These are phyloP conservation scores for Neoarius graeffei DNA, from an alignment of 2,113 vertebrate species.

Conservation along the genomic window DNA sequence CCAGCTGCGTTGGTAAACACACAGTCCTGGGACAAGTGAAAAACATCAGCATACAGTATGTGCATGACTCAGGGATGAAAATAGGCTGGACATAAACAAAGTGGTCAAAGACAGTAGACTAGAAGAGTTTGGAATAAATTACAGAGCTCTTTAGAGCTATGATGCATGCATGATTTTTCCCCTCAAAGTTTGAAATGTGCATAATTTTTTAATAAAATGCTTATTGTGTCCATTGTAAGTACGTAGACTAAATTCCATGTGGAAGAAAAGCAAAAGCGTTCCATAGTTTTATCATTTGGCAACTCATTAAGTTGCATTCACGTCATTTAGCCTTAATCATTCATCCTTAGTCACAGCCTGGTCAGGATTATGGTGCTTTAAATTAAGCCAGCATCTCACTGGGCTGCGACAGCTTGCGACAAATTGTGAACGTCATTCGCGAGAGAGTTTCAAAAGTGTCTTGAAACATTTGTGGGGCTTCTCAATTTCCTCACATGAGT, in stretches of 20 bases:
- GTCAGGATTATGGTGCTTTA: background rate
- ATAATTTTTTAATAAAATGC: background rate
- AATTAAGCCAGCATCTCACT: background rate
- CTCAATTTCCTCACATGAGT: no score
- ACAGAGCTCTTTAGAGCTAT: background rate
- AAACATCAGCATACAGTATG: conserved; percentile 1
- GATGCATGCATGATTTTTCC: background rate
- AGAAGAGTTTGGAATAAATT: background rate
- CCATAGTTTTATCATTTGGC: background rate
- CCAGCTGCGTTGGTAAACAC: conserved; percentile 50
- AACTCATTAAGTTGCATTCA: background rate
- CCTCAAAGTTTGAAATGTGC: background rate
- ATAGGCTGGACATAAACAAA: background rate
- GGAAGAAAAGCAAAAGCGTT: background rate
- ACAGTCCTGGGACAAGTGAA: conserved; percentile 15
- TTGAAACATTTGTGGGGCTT: no score
- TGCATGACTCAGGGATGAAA: background rate
- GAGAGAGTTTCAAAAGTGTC: background rate
- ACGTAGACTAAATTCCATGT: background rate
- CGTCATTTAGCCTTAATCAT: background rate
- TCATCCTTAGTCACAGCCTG: background rate
- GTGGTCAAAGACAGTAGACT: background rate
- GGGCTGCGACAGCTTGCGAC: background rate
- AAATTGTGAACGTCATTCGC: background rate
- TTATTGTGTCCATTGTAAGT: background rate